phyloP scores from a whole-genome alignment of 1,140 invertebrate species.

The Arion vulgaris region DNA sequence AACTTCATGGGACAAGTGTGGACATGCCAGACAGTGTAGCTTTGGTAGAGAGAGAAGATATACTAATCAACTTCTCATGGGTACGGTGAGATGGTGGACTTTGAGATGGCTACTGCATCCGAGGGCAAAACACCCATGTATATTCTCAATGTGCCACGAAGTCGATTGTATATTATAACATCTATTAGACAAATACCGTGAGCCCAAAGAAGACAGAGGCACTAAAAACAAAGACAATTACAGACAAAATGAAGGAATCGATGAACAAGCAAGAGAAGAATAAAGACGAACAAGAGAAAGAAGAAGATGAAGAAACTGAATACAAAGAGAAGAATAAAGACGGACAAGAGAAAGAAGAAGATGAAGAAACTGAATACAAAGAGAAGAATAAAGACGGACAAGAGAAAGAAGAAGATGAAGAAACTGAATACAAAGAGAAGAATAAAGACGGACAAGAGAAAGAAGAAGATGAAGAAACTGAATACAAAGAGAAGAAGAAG shows the following conservation, averaged over 20 bases:
- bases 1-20: no score
- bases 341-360: not conserved
- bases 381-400: not conserved
- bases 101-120: no score
- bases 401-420: slow-evolving; percentile 10
- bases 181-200: no score
- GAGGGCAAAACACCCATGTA: no score
- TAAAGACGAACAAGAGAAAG: not conserved
- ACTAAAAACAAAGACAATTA: slow-evolving; percentile 1
- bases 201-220: no score
- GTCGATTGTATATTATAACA: no score
- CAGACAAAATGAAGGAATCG: not conserved
- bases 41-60: no score
- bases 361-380: not conserved
- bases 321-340: slow-evolving; percentile 5
- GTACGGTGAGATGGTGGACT: no score
- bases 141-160: no score
- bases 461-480: not conserved
- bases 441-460: not conserved
- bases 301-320: not conserved
- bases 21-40: no score
- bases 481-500: slow-evolving; percentile 15
- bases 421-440: slow-evolving; percentile 6
- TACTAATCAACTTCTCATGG: no score
- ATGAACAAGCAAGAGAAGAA: not conserved